Base-by-base conservation (phyloP, 2,113 vertebrate genomes). In the Pollachius pollachius region DNA sequence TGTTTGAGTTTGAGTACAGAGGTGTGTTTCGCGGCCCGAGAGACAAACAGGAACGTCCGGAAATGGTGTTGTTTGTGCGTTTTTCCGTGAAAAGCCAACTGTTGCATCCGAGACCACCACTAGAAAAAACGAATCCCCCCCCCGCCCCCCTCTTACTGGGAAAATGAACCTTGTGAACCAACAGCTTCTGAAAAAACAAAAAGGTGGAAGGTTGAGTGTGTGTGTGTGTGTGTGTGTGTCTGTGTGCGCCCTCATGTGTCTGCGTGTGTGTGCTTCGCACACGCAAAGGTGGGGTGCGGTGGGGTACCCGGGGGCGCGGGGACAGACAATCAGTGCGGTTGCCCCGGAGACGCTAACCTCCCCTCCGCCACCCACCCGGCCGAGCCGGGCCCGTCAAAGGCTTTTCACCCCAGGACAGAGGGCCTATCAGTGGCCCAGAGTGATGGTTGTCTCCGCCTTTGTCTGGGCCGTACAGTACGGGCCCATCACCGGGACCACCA, bases 401-500 rank as follows among this genome's bases (percentile, higher is more conserved):
- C 90, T 89, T 91, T 92, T 91, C 87, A 89, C 74, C 70, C 30
- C 87, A 84, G 86, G 88, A 91, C 91, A 89, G 21, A 23, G 89
- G 83, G 84, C 76, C 83, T 86, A 89, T 87, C 87, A 82, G 84
- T 72, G 81, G 82, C 86, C 84, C 79, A 88, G 90, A 92, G 89
- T 91, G 90, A 93, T 92, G 91, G 88, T 86, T 85, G 89, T 92
- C 92, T 92, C 76, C 68, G 83, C 90, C 74, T 92, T 93, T 93
- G 91, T 93, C 92, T 79, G 70, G 74, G 72, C 23, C 17, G 84
- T 92, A 91, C 89, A 90, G 92, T 93, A 90, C 67, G 78, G 74
- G 73, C 89, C 89, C 79, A 68, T 88, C 88, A 81, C 86, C 85
- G 89, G 89, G 85, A 89, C 77, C 80, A 4, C 30, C 30, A 81